phyloP scores from a whole-genome alignment of 2,113 vertebrate genomes.

The Gavia stellata region DNA sequence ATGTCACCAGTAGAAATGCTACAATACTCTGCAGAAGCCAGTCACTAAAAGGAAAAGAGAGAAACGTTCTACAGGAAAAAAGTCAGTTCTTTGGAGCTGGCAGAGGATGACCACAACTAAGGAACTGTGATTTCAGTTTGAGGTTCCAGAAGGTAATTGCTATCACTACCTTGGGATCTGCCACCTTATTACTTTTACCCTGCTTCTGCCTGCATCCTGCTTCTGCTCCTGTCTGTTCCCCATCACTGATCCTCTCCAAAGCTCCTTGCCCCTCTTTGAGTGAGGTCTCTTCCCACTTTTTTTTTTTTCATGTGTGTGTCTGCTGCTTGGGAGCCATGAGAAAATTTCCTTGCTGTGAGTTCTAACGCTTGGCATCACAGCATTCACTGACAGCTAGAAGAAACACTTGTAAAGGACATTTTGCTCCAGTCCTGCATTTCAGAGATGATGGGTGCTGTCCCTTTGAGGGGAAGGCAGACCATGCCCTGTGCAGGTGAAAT shows the following conservation, averaged over 20 bases:
- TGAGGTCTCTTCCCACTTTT: background rate
- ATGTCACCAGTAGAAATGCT: background rate
- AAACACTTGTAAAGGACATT: background rate
- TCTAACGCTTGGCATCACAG: background rate
- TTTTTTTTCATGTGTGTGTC: no score
- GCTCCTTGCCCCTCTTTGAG: background rate
- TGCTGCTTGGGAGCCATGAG: background rate
- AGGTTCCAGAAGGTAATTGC: background rate
- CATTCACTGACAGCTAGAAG: background rate
- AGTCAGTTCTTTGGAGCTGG: background rate
- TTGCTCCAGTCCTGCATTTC: background rate
- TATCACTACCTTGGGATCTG: background rate
- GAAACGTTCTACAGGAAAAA: background rate
- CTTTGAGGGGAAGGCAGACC: background rate
- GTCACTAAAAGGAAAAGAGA: background rate
- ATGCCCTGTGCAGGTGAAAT: background rate
- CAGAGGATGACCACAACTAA: background rate
- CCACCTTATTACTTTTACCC: background rate
- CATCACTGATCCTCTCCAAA: background rate
- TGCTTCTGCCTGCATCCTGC: background rate
- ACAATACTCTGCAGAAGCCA: background rate
- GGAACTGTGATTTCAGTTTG: background rate
- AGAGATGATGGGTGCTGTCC: background rate
- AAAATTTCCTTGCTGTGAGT: background rate
- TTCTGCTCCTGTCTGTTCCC: background rate